phyloP scores from a whole-genome alignment of 1,140 invertebrate species.

The Caenorhabditis inopinata region DNA sequence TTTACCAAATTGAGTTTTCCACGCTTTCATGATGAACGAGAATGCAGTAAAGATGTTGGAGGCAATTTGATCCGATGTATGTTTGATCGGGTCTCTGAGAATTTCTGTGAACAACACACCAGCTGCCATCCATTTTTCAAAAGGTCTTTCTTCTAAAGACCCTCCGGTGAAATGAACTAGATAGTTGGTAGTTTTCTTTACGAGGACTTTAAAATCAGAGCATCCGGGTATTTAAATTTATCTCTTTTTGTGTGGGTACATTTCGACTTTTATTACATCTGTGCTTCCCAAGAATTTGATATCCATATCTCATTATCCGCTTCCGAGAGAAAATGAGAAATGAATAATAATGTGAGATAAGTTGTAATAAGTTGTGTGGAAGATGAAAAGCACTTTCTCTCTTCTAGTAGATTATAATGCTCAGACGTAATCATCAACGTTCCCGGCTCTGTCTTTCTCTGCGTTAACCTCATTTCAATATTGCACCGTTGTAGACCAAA shows the following conservation, averaged over 20 bases:
- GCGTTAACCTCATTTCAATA: background rate
- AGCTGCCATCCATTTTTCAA: constrained; percentile 6
- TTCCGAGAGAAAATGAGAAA: background rate
- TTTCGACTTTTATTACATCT: constrained; percentile 13
- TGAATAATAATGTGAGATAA: background rate
- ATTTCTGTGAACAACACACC: constrained; percentile 3
- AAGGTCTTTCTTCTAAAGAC: background rate
- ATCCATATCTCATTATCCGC: background rate
- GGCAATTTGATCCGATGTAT: background rate
- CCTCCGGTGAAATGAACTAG: background rate
- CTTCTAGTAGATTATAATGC: background rate
- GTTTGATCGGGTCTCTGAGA: background rate
- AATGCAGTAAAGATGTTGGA: background rate
- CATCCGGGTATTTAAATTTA: background rate
- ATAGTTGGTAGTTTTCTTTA: background rate
- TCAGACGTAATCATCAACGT: background rate
- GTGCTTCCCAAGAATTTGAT: background rate
- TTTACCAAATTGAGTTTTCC: background rate
- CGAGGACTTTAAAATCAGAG: background rate
- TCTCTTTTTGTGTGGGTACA: background rate
- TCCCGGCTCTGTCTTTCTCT: background rate
- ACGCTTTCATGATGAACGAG: background rate
- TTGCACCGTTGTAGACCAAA: background rate
- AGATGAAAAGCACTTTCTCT: background rate
- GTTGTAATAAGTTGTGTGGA: background rate